Base-by-base conservation (phyloP, 2,113 vertebrate genomes). In the Strigops habroptila region DNA sequence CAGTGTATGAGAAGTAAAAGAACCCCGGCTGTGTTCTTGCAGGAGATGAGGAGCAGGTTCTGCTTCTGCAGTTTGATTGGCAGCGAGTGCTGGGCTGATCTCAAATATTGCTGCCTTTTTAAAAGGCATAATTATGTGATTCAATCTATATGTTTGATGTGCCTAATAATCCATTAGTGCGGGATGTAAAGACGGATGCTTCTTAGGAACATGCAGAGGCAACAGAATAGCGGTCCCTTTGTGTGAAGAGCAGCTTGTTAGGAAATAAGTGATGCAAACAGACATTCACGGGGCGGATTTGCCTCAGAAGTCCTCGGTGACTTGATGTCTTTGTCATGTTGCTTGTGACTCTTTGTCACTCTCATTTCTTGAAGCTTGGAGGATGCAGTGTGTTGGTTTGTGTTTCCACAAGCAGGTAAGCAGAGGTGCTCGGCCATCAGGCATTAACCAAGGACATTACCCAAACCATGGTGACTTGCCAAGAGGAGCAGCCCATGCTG, bases 61-160 rank as follows among this genome's bases (percentile, higher is more conserved):
- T n/a, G 55, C 91, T 39, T 27, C 85, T 27, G 64, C 83, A 51
- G 64, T 87, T 96, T 96, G 97, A 97, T 93, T 95, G 97, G 97
- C 95, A 94, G 90, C 87, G 6, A 35, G 57, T 10, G 57, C 91
- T 93, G 96, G 97, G 97, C 96, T 96, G 87, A 84, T 86, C 79
- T 92, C 67, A 97, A 94, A 95, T 86, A 91, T 90, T 96, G 90
- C 97, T 93, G 88, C 37, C 84, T 67, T 85, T 14, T 80, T 78
- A 95, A 95, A 96, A 97, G 82, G 91, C 71, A 0, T 94, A 95
- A 97, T 97, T 95, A 96, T 3, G 35, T 41, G 91, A 80, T 85
- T 89, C 60, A 60, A 46, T 96, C 94, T 95, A 95, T 85, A 69
- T 86, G 86, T 92, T 94, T 95, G 95, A 88, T 96, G 73, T 96